Evolutionary conservation across 2,888 invertebrate species (phyloP).

Genomic region (Calliopum simillimum): DNA sequence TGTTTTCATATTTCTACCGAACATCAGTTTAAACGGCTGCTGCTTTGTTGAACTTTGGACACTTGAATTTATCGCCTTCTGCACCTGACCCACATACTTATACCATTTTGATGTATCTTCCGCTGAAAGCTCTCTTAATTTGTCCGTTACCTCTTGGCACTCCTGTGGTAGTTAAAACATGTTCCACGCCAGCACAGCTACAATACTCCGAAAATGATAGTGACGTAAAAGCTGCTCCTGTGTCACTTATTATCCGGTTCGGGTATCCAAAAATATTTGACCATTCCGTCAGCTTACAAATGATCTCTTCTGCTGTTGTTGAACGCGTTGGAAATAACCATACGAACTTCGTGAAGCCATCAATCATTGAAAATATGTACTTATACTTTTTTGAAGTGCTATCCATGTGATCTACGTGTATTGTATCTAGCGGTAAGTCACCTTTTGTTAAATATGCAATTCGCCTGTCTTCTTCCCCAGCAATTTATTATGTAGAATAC

Average conservation of each 20-base stretch:
- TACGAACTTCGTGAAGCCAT: constrained; percentile 14
- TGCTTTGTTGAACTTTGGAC: constrained; percentile 28
- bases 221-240: constrained; percentile 38
- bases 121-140: constrained; percentile 32
- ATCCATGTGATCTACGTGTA: constrained; percentile 18
- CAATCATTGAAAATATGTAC: constrained; percentile 9
- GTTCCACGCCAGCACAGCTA: constrained; percentile 20
- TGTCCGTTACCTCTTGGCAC: constrained; percentile 38
- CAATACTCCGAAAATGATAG: constrained; percentile 37
- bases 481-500: constrained; percentile 30
- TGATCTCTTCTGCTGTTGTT: constrained; percentile 16
- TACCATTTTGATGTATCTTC: background rate
- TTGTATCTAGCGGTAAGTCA: constrained; percentile 6
- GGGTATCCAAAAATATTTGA: constrained; percentile 37
- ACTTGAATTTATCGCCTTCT: background rate
- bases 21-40: constrained; percentile 31
- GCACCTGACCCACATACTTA: too few species aligned
- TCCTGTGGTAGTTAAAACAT: constrained; percentile 35
- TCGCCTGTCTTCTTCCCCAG: background rate
- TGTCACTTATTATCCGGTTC: constrained; percentile 37
- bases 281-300: constrained; percentile 18
- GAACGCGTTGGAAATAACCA: constrained; percentile 33
- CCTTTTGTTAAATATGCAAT: constrained; percentile 2
- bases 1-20: background rate
- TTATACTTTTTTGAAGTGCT: background rate